Conservation (phyloP, 2,113 vertebrate genomes). For the Excalfactoria chinensis region DNA sequence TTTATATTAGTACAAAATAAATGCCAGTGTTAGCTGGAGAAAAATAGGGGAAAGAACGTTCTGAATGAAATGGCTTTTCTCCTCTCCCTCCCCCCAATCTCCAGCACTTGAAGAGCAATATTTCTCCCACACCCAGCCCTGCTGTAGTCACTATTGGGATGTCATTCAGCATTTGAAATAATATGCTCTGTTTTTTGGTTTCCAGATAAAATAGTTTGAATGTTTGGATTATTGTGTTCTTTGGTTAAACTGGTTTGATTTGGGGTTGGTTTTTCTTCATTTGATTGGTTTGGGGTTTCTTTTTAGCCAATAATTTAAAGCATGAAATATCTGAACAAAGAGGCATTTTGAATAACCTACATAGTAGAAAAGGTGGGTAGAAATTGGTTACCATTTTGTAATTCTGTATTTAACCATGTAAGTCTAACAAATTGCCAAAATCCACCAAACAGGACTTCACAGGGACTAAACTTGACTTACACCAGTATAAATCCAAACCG, state of each 20-base stretch:
- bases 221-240: background rate
- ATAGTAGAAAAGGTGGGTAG: background rate
- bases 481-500: background rate
- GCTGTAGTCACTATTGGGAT: background rate
- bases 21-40: background rate
- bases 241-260: background rate
- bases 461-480: background rate
- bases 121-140: background rate
- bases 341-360: background rate
- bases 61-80: background rate
- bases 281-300: no score
- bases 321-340: background rate
- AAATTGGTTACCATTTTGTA: conserved; percentile 16
- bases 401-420: conserved; percentile 38
- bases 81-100: background rate
- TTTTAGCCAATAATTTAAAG: background rate
- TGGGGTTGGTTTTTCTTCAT: no score
- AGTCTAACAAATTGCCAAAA: conserved; percentile 37
- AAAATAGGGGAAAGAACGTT: background rate
- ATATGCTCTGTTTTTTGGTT: background rate
- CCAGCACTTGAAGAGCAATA: background rate
- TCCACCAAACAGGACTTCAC: background rate
- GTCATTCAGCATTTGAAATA: background rate
- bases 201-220: background rate
- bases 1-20: conserved; percentile 33